Percentiles rank a stretch among this genome's conserved stretches.
Conservation (phyloP, 2,888 invertebrate genomes). For the Pristionchus arcanus region DNA sequence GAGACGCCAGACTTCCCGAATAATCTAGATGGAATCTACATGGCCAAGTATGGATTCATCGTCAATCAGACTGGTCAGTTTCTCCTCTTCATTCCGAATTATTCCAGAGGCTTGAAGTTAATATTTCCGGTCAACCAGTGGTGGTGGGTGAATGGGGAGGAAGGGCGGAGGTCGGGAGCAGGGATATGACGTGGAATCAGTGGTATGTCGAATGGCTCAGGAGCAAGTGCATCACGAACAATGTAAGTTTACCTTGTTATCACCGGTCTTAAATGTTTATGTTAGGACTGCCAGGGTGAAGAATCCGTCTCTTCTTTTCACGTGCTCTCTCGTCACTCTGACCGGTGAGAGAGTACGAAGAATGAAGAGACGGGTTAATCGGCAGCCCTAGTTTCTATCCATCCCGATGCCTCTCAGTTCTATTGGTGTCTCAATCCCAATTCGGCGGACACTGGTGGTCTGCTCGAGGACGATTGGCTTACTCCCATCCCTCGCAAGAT, state of each 20-base stretch:
- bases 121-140: slow-evolving; percentile 33
- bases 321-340: too few species aligned
- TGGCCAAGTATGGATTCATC: slow-evolving; percentile 55
- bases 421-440: slow-evolving; percentile 59
- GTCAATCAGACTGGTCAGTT: background rate
- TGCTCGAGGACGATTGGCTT: slow-evolving; percentile 56
- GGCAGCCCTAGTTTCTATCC: too few species aligned
- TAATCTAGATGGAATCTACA: slow-evolving; percentile 55
- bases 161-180: background rate
- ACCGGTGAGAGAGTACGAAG: too few species aligned
- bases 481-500: slow-evolving; percentile 52
- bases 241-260: slow-evolving; percentile 49
- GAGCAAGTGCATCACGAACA: slow-evolving; percentile 50
- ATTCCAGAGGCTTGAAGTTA: background rate
- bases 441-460: slow-evolving; percentile 57
- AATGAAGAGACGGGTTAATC: too few species aligned
- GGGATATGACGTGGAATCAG: slow-evolving; percentile 47
- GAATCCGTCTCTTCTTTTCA: too few species aligned
- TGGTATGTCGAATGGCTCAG: slow-evolving; percentile 40
- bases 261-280: too few species aligned
- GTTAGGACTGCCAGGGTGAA: too few species aligned
- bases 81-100: too few species aligned
- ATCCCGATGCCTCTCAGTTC: slow-evolving; percentile 20
- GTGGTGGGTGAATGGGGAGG: slow-evolving; percentile 58
- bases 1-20: slow-evolving; percentile 46